These are phyloP conservation scores for Ypsolopha sequella DNA, from an alignment of 2,888 invertebrate species.

Conservation along the genomic window DNA sequence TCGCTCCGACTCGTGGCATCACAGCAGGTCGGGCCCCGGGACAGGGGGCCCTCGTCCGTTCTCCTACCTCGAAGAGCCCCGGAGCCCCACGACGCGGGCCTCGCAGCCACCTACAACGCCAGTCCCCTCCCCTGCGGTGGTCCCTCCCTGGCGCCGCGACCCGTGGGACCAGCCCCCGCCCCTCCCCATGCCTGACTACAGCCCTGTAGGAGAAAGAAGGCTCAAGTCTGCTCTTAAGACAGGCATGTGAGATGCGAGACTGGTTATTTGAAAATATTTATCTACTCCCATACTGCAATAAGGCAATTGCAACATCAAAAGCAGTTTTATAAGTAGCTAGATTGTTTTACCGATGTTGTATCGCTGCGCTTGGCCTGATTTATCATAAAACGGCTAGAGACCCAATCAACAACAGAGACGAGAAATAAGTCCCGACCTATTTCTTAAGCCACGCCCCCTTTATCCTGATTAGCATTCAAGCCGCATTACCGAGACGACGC, in stretches of 20 bases:
- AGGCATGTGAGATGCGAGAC: slow-evolving; percentile 7
- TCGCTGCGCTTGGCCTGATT: no score
- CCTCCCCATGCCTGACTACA: slow-evolving; percentile 48
- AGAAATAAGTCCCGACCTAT: no score
- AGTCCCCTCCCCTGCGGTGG: slow-evolving; percentile 9
- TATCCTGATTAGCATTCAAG: no score
- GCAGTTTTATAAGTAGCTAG: no score
- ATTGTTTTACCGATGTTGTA: no score
- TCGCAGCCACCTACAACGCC: slow-evolving; percentile 15
- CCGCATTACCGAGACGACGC: no score
- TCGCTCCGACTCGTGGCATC: slow-evolving; percentile 44
- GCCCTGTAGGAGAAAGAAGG: slow-evolving; percentile 33
- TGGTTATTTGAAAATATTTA: no score
- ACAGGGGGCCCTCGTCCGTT: slow-evolving; percentile 27
- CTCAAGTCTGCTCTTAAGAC: slow-evolving; percentile 52
- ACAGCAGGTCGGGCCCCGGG: slow-evolving; percentile 14
- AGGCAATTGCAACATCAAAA: no score
- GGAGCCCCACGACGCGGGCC: slow-evolving; percentile 18
- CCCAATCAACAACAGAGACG: no score
- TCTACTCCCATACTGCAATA: no score
- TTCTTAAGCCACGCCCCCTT: no score
- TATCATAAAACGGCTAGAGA: no score
- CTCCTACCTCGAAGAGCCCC: slow-evolving; percentile 41
- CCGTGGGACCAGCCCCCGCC: slow-evolving; percentile 26
- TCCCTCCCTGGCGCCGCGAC: slow-evolving; percentile 29